Base-by-base conservation (phyloP, 2,113 vertebrate species). In the Elephantulus edwardii region DNA sequence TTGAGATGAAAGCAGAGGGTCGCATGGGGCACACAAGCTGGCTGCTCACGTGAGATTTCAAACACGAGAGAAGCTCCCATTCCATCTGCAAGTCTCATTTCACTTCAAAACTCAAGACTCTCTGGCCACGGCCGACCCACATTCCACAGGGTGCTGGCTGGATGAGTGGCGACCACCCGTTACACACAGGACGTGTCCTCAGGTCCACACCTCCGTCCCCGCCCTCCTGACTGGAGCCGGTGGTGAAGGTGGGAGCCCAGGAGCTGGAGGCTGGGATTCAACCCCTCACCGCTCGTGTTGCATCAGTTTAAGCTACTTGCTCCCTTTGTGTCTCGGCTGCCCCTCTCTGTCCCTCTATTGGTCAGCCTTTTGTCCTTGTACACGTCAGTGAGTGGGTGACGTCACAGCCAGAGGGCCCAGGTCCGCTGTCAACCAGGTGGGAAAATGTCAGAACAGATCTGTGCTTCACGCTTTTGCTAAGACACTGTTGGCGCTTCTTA, bases 31-130 rank as follows among this genome's bases (percentile, higher is more conserved):
- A 78, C 64, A 92, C 90, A 62, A 50, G 50, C 35, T 33, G 30
- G 38, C 72, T 56, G 80, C 50, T 35, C n/a, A 64, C 33, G 28
- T 0, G 2, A 28, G 72, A 16, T 80, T 92, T 87, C 83, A 79
- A 89, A 93, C 83, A 64, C 56, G 72, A 81, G 62, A 48, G 60
- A 92, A 26, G 52, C 64, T 84, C 50, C 82, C 64, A 42, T 30
- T 26, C n/a, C 50, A 87, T 75, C 50, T 85, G 33, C 26, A 93
- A 78, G 40, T 33, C 26, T 56, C 60, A 66, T 62, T 83, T 71
- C 64, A 54, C 66, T 64, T 93, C 60, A 54, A 44, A 79, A 56
- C 42, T 13, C 46, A 72, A 24, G 90, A 42, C 42, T 40, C 14
- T 26, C n/a, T 24, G 54, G 87, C 42, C 38, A 14, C 20, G 13